Conservation (phyloP, 2,888 invertebrate species). For the Nemapogon koenigi region DNA sequence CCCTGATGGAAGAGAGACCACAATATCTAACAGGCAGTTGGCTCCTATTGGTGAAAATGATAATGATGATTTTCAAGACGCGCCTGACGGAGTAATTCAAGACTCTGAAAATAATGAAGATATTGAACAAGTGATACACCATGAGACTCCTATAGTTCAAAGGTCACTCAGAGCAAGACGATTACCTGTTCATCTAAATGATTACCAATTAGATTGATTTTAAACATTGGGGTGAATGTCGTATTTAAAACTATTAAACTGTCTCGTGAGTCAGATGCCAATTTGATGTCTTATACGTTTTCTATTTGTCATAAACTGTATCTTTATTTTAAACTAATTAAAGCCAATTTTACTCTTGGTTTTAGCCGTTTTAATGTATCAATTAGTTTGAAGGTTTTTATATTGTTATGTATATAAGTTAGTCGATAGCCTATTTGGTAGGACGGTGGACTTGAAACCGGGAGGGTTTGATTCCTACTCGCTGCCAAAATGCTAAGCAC, state of each 20-base stretch:
- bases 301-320: too few relatives aligned
- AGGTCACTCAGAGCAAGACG: background rate
- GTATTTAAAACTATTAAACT: background rate
- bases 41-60: constrained; percentile 9
- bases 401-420: too few relatives aligned
- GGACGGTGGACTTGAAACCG: too few relatives aligned
- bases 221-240: background rate
- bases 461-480: too few relatives aligned
- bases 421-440: too few relatives aligned
- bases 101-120: background rate
- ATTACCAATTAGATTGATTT: background rate
- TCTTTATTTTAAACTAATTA: too few relatives aligned
- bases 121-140: background rate
- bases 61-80: background rate
- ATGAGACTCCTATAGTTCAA: background rate
- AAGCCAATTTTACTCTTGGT: too few relatives aligned
- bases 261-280: too few relatives aligned
- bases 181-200: background rate
- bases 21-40: constrained; percentile 15
- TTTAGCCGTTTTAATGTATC: too few relatives aligned
- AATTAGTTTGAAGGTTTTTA: too few relatives aligned
- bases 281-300: too few relatives aligned
- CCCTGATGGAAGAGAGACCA: constrained; percentile 13
- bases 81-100: background rate
- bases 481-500: too few relatives aligned